Evolutionary conservation across 2,888 invertebrate species (phyloP).

Genomic region (Salticus scenicus): DNA sequence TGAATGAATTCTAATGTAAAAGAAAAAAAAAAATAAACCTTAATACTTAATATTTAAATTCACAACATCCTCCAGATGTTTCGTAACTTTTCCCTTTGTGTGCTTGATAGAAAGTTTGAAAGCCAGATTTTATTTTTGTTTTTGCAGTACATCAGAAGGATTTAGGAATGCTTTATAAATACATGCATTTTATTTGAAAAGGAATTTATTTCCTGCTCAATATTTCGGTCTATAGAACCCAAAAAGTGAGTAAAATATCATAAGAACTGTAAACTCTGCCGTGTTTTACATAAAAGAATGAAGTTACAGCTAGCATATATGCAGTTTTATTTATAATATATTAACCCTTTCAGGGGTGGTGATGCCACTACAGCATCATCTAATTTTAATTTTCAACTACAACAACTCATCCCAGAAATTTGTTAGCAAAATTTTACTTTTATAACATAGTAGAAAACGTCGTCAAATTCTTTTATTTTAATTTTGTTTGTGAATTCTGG

Average conservation of each 20-base stretch:
- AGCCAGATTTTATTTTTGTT: neutral
- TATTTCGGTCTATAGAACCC: neutral
- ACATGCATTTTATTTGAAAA: neutral
- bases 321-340: too few species aligned
- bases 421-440: too few species aligned
- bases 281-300: too few species aligned
- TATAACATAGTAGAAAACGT: too few species aligned
- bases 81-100: neutral
- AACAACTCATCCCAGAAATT: too few species aligned
- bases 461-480: too few species aligned
- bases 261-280: neutral
- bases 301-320: too few species aligned
- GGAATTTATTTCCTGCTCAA: neutral
- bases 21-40: neutral
- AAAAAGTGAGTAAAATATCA: neutral
- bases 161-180: neutral
- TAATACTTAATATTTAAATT: conserved; percentile 1
- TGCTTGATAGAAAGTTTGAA: neutral
- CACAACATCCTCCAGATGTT: neutral
- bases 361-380: too few species aligned
- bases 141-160: neutral
- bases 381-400: too few species aligned
- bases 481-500: too few species aligned
- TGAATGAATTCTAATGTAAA: neutral
- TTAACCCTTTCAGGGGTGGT: too few species aligned